Conservation (phyloP, 1,140 invertebrate species). For the Tribolium madens region DNA sequence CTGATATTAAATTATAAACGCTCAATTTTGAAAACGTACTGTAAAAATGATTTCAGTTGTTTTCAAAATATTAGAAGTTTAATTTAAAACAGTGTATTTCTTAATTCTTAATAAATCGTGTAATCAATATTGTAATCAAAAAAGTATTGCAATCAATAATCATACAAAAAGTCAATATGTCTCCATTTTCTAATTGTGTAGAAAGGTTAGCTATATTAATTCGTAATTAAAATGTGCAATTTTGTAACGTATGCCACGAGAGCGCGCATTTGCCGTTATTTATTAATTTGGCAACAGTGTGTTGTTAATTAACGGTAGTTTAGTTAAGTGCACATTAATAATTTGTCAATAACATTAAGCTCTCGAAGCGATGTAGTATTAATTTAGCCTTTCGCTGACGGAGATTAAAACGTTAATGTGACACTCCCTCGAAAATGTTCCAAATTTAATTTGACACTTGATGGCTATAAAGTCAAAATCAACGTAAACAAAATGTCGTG, state of each 20-base stretch:
- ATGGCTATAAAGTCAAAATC: background rate
- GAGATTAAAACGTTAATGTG: conserved; percentile 27
- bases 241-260: too few relatives aligned
- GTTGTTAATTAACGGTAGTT: conserved; percentile 25
- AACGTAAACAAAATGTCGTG: conserved; percentile 8
- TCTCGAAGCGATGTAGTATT: conserved; percentile 11
- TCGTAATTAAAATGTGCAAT: background rate
- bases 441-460: conserved; percentile 30
- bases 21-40: too few relatives aligned
- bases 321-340: conserved; percentile 27
- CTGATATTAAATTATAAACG: too few relatives aligned
- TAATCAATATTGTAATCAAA: too few relatives aligned
- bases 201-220: too few relatives aligned
- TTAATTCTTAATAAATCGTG: too few relatives aligned
- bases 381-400: conserved; percentile 20
- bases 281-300: conserved; percentile 9
- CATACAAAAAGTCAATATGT: too few relatives aligned
- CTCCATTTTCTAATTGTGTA: background rate
- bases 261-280: background rate
- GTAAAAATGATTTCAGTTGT: too few relatives aligned
- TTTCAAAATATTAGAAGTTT: too few relatives aligned
- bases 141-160: too few relatives aligned
- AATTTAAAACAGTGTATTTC: too few relatives aligned
- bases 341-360: conserved; percentile 25
- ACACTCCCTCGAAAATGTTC: conserved; percentile 4